These are phyloP conservation scores for Pilophorus perplexus DNA, from an alignment of 2,888 invertebrate genomes.

Conservation along the genomic window DNA sequence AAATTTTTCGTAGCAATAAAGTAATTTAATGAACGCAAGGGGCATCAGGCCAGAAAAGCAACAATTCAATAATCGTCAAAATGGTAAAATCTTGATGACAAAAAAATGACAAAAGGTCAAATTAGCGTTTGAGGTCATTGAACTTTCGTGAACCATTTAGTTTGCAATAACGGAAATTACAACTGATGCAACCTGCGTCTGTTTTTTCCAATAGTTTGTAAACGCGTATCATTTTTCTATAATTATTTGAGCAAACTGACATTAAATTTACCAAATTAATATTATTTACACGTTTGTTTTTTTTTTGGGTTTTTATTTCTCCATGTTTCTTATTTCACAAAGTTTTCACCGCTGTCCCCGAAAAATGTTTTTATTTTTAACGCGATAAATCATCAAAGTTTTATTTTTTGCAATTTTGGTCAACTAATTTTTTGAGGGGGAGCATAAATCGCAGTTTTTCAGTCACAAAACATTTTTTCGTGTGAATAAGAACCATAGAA, in stretches of 20 bases:
- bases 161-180: no score
- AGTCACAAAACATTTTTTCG: no score
- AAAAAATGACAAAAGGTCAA: background rate
- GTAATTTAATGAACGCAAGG: conserved; percentile 35
- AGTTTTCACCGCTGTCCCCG: conserved; percentile 29
- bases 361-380: conserved; percentile 25
- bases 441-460: no score
- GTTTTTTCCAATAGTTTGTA: no score
- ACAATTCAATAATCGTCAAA: background rate
- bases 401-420: no score
- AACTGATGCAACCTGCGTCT: conserved; percentile 6
- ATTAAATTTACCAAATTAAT: conserved; percentile 46
- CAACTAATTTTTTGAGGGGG: no score
- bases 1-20: conserved; percentile 42
- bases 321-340: conserved; percentile 42
- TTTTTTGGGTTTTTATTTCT: conserved; percentile 27
- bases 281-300: conserved; percentile 18
- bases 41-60: conserved; percentile 18
- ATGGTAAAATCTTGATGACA: background rate
- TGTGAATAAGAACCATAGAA: no score
- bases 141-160: no score
- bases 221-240: conserved; percentile 44
- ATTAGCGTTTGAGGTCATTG: background rate
- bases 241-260: conserved; percentile 50
- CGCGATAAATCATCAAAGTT: background rate